Base-by-base conservation (phyloP, 2,888 invertebrate species). In the Anthrax anthrax region DNA sequence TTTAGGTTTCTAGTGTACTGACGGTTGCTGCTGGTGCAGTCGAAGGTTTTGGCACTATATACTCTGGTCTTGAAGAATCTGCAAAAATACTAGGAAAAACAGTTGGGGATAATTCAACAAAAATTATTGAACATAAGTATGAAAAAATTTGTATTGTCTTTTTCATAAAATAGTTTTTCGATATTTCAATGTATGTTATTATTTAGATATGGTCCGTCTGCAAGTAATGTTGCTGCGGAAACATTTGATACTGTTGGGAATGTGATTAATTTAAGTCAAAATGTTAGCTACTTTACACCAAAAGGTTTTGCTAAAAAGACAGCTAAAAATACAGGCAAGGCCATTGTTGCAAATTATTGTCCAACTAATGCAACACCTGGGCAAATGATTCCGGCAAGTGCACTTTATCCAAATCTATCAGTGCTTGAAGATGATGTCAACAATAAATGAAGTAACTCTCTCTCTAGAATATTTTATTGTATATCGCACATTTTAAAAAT, bases 41-140 rank as follows among this genome's bases (percentile, higher is more conserved):
- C 1, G 76, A 78, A 62, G 83, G 83, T 2, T 77, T 82, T 56
- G 72, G 76, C 1, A 81, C 82, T 0, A 74, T 86, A 13, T 84
- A 81, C 60, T 69, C 75, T 55, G 78, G 83, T 3, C 64, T 86
- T 37, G 84, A 86, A 57, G 70, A 73, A 42, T 83, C 84, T 1
- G 83, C 83, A 2, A 71, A 72, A 47, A 76, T 77, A 42, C 62
- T 86, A 43, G 83, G 80, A 10, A 63, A 59, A 34, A 76, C 69
- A 58, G 61, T 86, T 19, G 76, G 81, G 43, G 71, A 80, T 53
- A 84, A 85, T 62, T 84, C 84, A 1, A 84, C 84, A 1, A 74
- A 76, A 57, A 74, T 84, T 46, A 81, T 86, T 37, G 71, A 78
- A 55, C 77, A 85, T 59, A 83, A 78, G 83, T 84, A 69, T 66